phyloP scores from a whole-genome alignment of 2,113 vertebrate species.

The Myiagra hebetior region DNA sequence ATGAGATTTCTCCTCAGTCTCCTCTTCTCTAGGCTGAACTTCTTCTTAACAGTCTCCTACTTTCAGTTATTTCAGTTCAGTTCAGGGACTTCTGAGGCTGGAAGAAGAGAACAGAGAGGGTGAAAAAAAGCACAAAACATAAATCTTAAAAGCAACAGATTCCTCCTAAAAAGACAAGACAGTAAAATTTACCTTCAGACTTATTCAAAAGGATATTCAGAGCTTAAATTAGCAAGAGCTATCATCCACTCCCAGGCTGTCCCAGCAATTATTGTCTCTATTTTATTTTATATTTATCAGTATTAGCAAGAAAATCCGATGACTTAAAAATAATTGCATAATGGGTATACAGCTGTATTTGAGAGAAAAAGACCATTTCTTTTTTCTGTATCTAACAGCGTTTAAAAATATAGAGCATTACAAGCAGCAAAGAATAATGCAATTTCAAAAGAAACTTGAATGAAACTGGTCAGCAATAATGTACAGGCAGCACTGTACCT shows the following conservation, averaged over 20 bases:
- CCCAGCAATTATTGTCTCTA: neutral
- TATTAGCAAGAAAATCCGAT: neutral
- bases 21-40: neutral
- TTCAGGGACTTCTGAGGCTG: neutral
- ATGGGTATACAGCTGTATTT: neutral
- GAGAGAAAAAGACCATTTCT: neutral
- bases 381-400: neutral
- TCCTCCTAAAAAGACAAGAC: neutral
- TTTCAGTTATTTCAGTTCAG: neutral
- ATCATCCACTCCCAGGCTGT: neutral
- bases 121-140: neutral
- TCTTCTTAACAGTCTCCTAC: neutral
- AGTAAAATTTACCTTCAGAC: neutral
- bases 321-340: neutral
- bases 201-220: neutral
- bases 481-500: neutral
- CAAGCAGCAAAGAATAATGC: neutral
- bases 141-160: neutral
- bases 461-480: neutral
- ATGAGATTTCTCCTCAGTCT: neutral
- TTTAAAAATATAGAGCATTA: neutral
- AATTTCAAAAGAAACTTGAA: neutral
- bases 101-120: neutral
- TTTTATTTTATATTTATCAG: neutral
- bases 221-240: neutral